phyloP scores from a whole-genome alignment of 2,113 vertebrate species.

The Scomber japonicus region DNA sequence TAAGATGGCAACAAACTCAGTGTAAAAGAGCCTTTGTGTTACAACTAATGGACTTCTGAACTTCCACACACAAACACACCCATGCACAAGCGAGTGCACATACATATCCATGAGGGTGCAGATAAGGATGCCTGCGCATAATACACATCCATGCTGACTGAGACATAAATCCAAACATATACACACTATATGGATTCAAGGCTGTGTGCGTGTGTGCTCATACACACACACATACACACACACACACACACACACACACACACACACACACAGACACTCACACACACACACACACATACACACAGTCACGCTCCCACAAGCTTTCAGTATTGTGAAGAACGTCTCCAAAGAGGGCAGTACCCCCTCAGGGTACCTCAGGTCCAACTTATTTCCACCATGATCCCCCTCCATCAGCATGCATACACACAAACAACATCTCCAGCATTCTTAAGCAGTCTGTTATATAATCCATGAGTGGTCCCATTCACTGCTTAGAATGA shows the following conservation, averaged over 20 bases:
- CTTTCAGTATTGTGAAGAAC: constrained; percentile 29
- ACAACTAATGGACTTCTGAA: constrained; percentile 7
- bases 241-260: too few relatives aligned
- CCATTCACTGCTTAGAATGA: too few relatives aligned
- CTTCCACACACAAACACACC: constrained; percentile 7
- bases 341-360: constrained; percentile 18
- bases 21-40: constrained; percentile 43
- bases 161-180: constrained; percentile 1
- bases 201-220: not conserved
- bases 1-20: constrained; percentile 36
- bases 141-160: not conserved
- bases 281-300: too few relatives aligned
- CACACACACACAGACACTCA: too few relatives aligned
- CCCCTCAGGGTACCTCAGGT: constrained; percentile 49
- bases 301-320: not conserved
- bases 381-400: constrained; percentile 10
- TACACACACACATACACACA: not conserved
- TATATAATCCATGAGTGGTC: constrained; percentile 64
- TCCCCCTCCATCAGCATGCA: constrained; percentile 1
- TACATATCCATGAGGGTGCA: not conserved
- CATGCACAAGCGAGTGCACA: not conserved
- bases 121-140: not conserved
- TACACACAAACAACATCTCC: constrained; percentile 32
- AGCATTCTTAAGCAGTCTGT: constrained; percentile 55
- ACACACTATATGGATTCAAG: not conserved